Conservation (phyloP, 2,113 vertebrate genomes). For the Ovis canadensis region DNA sequence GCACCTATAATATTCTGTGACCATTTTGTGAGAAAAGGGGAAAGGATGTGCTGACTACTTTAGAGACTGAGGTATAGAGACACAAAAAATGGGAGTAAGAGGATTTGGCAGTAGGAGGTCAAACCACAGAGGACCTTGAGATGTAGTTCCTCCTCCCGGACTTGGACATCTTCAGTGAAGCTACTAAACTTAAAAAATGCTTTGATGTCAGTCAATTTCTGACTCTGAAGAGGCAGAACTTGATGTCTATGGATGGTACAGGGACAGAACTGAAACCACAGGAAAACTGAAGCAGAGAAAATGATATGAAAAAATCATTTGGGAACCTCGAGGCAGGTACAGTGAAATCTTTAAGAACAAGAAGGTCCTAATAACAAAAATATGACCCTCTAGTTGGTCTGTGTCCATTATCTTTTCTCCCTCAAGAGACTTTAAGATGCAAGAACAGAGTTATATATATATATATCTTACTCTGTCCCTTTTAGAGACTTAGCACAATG, state of each 20-base stretch:
- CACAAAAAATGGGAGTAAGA: neutral
- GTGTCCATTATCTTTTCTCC: neutral
- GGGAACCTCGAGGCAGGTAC: neutral
- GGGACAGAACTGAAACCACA: neutral
- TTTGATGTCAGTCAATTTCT: neutral
- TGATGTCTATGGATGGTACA: neutral
- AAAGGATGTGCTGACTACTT: neutral
- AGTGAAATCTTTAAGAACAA: neutral
- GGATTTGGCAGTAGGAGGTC: accelerated
- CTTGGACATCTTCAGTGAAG: neutral
- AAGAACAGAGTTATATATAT: neutral
- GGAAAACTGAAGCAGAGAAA: neutral
- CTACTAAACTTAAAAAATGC: neutral
- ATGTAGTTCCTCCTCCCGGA: neutral
- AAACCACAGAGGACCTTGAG: neutral
- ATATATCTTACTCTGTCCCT: neutral
- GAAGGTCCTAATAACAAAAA: neutral
- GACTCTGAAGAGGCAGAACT: neutral
- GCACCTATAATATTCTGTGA: neutral
- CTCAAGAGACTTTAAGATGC: neutral
- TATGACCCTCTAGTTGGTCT: neutral
- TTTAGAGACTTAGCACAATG: neutral
- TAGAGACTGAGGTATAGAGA: neutral
- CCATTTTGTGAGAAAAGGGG: neutral
- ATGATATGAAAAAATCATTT: neutral